Percentiles rank a stretch among this genome's conserved stretches.
Evolutionary conservation across 2,888 invertebrate species (phyloP).

Genomic region (Noctua janthina): DNA sequence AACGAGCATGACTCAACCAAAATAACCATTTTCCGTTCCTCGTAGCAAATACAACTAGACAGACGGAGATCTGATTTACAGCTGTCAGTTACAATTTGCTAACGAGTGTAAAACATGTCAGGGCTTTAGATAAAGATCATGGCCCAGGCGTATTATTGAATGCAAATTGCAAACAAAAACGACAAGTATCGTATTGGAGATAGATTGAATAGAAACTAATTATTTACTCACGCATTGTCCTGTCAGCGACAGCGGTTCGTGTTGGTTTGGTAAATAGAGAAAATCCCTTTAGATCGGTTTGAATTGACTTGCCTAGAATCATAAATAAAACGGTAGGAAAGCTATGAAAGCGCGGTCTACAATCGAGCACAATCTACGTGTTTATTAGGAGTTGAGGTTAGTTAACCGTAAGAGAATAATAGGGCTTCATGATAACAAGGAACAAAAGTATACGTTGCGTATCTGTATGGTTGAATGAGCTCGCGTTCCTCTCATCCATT

Average conservation of each 20-base stretch:
- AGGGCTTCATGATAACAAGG: constrained; percentile 28
- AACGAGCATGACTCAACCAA: constrained; percentile 30
- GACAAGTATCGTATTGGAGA: constrained; percentile 73
- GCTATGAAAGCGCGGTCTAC: constrained; percentile 45
- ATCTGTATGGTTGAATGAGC: constrained; percentile 77
- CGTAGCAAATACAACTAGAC: constrained; percentile 60
- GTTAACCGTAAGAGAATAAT: constrained; percentile 45
- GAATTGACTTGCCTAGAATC: constrained; percentile 63
- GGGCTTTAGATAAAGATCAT: constrained; percentile 84
- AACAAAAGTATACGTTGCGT: constrained; percentile 57
- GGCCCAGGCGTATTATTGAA: constrained; percentile 83
- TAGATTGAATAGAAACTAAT: constrained; percentile 81
- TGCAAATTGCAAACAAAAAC: constrained; percentile 82
- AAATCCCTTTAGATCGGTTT: constrained; percentile 67
- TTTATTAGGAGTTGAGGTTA: constrained; percentile 29
- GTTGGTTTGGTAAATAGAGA: constrained; percentile 73
- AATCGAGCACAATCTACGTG: constrained; percentile 22
- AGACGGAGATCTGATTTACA: constrained; percentile 81
- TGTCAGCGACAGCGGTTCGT: constrained; percentile 74
- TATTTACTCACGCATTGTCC: constrained; percentile 84
- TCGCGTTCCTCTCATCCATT: constrained; percentile 74
- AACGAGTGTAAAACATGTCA: constrained; percentile 85
- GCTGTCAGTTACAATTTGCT: constrained; percentile 87
- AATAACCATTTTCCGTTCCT: constrained; percentile 71
- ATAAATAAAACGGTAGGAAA: constrained; percentile 61